These are phyloP conservation scores for Scaptomyza parva DNA, from an alignment of 2,888 invertebrate species.

Conservation along the genomic window DNA sequence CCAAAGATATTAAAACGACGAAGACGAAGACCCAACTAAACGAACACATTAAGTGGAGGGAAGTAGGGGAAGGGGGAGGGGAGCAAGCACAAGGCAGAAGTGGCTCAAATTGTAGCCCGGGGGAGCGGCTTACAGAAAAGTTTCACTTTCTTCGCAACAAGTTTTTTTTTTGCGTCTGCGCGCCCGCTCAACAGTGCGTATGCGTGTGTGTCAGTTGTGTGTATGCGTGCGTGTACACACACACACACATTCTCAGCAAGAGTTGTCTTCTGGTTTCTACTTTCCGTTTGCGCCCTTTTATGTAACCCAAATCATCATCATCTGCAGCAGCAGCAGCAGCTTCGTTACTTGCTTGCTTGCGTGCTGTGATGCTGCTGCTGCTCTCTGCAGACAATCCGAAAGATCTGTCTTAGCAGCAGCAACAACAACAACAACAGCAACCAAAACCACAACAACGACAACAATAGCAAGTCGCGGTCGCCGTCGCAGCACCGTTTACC, in stretches of 20 bases:
- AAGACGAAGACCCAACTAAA: slow-evolving; percentile 17
- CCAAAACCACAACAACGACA: slow-evolving; percentile 30
- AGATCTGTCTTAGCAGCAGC: slow-evolving; percentile 39
- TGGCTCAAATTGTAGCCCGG: slow-evolving; percentile 51
- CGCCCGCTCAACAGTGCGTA: slow-evolving; percentile 28
- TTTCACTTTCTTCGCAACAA: slow-evolving; percentile 83
- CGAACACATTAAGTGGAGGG: background rate
- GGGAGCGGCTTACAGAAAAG: slow-evolving; percentile 57
- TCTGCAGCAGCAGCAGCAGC: slow-evolving; percentile 44
- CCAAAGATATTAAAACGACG: slow-evolving; percentile 19
- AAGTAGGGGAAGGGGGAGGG: background rate
- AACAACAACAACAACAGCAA: slow-evolving; percentile 32
- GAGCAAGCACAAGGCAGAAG: slow-evolving; percentile 22
- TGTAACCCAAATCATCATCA: slow-evolving; percentile 77
- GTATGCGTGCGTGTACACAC: slow-evolving; percentile 15
- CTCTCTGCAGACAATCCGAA: slow-evolving; percentile 49
- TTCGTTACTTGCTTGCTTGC: background rate
- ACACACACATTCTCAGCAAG: slow-evolving; percentile 19
- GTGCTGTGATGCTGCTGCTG: slow-evolving; percentile 25
- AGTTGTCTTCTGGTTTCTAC: slow-evolving; percentile 70
- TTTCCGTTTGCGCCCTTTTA: slow-evolving; percentile 79
- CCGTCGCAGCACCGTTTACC: slow-evolving; percentile 59
- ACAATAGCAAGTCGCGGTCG: slow-evolving; percentile 16
- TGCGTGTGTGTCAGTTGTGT: slow-evolving; percentile 13
- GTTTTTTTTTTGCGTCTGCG: slow-evolving; percentile 65